Conservation (phyloP, 2,113 vertebrate species). For the Vireo altiloquus region DNA sequence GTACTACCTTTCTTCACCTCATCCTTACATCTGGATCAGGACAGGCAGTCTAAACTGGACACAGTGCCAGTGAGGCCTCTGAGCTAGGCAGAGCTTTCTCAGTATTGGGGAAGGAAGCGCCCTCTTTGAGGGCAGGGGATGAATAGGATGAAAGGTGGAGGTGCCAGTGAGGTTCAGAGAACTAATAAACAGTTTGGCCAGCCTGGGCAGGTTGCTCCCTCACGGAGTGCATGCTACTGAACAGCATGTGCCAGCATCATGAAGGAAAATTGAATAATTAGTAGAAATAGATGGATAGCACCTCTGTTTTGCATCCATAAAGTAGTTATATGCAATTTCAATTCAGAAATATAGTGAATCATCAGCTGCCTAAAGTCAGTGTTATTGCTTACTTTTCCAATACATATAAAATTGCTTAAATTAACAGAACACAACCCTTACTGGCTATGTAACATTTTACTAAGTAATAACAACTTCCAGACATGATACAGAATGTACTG, state of each 20-base stretch:
- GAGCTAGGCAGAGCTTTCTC: not conserved
- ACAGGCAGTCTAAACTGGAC: not conserved
- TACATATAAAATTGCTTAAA: not conserved
- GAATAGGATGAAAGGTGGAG: not conserved
- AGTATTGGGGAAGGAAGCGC: rapidly evolving
- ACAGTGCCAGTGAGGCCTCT: not conserved
- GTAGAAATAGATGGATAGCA: not conserved
- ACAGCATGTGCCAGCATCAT: not conserved
- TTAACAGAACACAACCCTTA: conserved; percentile 22
- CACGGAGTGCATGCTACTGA: rapidly evolving
- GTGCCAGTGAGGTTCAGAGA: not conserved
- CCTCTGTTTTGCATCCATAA: not conserved
- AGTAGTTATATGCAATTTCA: not conserved
- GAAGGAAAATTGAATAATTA: not conserved
- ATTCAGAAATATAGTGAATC: not conserved
- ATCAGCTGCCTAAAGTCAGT: not conserved
- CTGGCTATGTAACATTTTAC: conserved; percentile 25
- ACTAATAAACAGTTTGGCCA: not conserved
- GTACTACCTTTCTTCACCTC: not conserved
- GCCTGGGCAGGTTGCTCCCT: not conserved
- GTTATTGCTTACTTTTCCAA: not conserved
- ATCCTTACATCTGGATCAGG: not conserved
- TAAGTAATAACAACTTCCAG: conserved; percentile 26
- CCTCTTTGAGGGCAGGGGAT: too few relatives aligned
- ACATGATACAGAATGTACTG: not conserved